Evolutionary conservation across 1,140 invertebrate species (phyloP).

Genomic region (Solenopsis fugax): DNA sequence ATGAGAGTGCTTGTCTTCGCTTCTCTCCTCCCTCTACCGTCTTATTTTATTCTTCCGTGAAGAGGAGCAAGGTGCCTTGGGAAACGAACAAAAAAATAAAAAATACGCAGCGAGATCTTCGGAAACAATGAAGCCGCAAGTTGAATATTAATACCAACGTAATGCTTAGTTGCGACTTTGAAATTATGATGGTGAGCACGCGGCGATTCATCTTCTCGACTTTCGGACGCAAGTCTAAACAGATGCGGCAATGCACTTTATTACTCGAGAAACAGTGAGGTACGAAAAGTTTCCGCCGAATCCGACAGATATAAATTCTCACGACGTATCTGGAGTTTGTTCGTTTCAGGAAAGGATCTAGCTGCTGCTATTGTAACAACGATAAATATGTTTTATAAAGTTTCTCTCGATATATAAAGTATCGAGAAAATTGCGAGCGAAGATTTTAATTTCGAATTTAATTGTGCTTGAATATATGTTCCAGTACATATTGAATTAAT

Average conservation of each 20-base stretch:
- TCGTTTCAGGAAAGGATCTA: neutral
- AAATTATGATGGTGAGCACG: constrained; percentile 16
- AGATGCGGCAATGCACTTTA: constrained; percentile 13
- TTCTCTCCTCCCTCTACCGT: neutral
- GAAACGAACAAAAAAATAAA: neutral
- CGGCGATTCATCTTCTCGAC: constrained; percentile 31
- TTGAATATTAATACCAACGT: constrained; percentile 54
- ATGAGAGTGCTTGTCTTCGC: constrained; percentile 37
- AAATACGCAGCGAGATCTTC: constrained; percentile 3
- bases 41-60: neutral
- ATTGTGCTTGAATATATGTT: neutral
- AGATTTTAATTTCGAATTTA: constrained; percentile 8
- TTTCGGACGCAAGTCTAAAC: constrained; percentile 4
- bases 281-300: neutral
- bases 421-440: neutral
- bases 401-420: neutral
- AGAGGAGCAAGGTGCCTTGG: neutral
- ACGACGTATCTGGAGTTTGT: neutral
- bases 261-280: neutral
- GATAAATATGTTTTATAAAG: neutral
- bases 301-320: neutral
- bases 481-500: no score
- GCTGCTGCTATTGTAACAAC: neutral
- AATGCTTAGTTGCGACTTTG: constrained; percentile 34
- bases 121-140: constrained; percentile 3